A percentile compares a stretch with the other conserved stretches of the same genome.
These are phyloP conservation scores for Notodonta dromedarius DNA, from an alignment of 2,888 invertebrate genomes.

Conservation along the genomic window DNA sequence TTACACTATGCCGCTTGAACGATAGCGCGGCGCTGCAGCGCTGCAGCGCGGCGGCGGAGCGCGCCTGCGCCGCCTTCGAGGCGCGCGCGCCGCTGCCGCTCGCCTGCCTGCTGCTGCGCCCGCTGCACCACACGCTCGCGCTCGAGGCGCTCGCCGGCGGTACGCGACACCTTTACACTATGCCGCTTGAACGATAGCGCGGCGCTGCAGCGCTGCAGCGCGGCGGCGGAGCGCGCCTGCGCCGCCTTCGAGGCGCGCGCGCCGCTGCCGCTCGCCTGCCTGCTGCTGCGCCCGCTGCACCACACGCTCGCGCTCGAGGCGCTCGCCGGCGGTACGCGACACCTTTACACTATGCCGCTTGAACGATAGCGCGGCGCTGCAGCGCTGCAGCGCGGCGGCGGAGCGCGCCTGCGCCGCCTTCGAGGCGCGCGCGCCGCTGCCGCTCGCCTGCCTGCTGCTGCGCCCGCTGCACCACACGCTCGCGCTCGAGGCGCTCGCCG, in stretches of 20 bases:
- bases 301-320: constrained; percentile 82
- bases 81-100: constrained; percentile 90
- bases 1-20: too few species aligned
- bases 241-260: constrained; percentile 76
- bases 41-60: constrained; percentile 88
- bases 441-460: constrained; percentile 93
- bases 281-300: constrained; percentile 95
- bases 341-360: too few species aligned
- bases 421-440: constrained; percentile 86
- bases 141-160: background rate
- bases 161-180: too few species aligned
- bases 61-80: constrained; percentile 67
- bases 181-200: constrained; percentile 64
- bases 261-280: constrained; percentile 91
- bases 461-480: constrained; percentile 95
- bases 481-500: background rate
- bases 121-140: constrained; percentile 90
- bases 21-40: constrained; percentile 83
- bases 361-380: constrained; percentile 64
- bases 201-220: constrained; percentile 83
- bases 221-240: constrained; percentile 83
- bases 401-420: too few species aligned
- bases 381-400: constrained; percentile 88
- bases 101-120: constrained; percentile 93
- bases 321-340: background rate